Evolutionary conservation across 2,888 invertebrate genomes (phyloP).

Genomic region (Hecatera dysodea): DNA sequence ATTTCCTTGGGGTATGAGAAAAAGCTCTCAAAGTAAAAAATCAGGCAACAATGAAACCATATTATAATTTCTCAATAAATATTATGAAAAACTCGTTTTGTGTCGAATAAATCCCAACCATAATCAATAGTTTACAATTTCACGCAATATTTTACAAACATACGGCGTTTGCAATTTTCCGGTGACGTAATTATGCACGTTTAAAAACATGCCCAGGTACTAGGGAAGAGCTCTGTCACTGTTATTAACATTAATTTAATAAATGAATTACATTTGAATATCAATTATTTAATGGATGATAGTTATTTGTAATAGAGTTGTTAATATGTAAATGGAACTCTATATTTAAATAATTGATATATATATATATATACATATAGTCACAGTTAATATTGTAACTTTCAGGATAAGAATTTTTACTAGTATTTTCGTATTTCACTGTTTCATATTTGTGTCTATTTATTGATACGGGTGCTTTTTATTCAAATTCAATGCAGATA

Average conservation of each 20-base stretch:
- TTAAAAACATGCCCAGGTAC: neutral
- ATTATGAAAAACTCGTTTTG: no score
- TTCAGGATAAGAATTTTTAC: neutral
- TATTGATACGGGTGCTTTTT: neutral
- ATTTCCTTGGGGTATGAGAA: neutral
- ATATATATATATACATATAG: no score
- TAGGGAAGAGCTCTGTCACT: neutral
- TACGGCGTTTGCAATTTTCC: no score
- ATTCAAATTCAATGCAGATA: neutral
- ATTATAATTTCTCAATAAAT: no score
- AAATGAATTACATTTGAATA: constrained; percentile 22
- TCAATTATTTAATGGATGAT: neutral
- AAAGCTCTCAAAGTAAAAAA: constrained; percentile 16
- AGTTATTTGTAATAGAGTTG: no score
- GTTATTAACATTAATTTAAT: neutral
- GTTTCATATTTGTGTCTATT: neutral
- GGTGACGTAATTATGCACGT: no score
- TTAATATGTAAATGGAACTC: neutral
- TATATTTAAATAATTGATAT: neutral
- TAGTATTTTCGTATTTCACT: neutral
- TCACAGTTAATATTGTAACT: neutral
- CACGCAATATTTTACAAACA: no score
- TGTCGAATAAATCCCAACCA: no score
- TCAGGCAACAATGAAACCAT: constrained; percentile 1
- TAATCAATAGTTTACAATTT: no score